Evolutionary conservation across 1,140 invertebrate species (phyloP).

Genomic region (Tenebrio molitor): DNA sequence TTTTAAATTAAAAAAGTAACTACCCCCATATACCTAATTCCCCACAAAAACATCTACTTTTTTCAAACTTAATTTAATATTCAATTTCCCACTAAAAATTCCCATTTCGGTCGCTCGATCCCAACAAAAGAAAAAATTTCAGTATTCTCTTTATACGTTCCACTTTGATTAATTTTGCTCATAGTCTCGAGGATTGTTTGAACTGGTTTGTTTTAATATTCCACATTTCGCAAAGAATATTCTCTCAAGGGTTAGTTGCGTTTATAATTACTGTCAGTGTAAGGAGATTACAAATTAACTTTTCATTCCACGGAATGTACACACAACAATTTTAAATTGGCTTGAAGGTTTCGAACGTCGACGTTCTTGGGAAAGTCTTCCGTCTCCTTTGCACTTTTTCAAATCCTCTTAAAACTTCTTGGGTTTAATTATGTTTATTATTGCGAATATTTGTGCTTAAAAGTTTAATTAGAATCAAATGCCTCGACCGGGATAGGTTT

Average conservation of each 20-base stretch:
- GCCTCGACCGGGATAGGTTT: not conserved
- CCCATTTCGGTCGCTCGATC: no score
- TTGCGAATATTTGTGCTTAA: constrained; percentile 21
- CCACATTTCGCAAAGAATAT: no score
- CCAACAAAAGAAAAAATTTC: not conserved
- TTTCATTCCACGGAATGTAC: no score
- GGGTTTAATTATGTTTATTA: constrained; percentile 33
- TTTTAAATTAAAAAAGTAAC: constrained; percentile 33
- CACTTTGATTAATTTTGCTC: constrained; percentile 3
- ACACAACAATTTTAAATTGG: no score
- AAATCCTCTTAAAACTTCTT: constrained; percentile 8
- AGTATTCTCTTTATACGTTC: constrained; percentile 10
- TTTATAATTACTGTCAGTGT: no score
- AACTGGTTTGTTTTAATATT: not conserved
- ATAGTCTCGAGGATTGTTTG: not conserved
- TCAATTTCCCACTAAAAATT: not conserved
- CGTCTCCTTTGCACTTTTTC: not conserved
- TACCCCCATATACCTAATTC: no score
- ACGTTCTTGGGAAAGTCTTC: not conserved
- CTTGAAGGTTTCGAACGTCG: no score
- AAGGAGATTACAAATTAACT: no score
- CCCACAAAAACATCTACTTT: not conserved
- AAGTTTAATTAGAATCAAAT: constrained; percentile 37
- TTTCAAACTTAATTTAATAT: constrained; percentile 18
- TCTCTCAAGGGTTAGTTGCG: no score